These are phyloP conservation scores for Nannobrachium achirus DNA, from an alignment of 2,113 vertebrate genomes.

Conservation along the genomic window DNA sequence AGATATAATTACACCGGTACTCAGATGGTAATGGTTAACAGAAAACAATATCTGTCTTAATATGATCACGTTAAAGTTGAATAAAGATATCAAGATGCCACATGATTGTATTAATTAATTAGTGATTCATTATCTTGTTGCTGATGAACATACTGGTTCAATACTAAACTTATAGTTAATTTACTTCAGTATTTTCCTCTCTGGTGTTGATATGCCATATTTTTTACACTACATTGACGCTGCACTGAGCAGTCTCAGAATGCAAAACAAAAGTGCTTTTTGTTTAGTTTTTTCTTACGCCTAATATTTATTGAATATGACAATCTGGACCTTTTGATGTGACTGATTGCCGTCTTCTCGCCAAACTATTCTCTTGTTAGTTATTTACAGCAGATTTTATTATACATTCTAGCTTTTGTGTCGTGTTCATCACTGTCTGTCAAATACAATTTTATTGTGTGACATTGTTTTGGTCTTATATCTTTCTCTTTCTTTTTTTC, in stretches of 20 bases:
- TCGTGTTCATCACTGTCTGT: background rate
- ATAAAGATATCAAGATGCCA: slow-evolving; percentile 17
- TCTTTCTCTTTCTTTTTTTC: slow-evolving; percentile 15
- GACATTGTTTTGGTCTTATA: slow-evolving; percentile 5
- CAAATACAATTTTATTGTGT: background rate
- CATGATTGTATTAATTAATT: slow-evolving; percentile 30
- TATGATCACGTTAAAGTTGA: background rate
- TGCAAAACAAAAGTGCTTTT: background rate
- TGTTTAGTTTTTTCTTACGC: slow-evolving; percentile 4
- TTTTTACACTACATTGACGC: slow-evolving; percentile 46
- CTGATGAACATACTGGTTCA: too few species aligned
- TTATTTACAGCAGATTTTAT: background rate
- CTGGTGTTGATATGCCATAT: slow-evolving; percentile 5
- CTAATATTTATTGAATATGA: too few species aligned
- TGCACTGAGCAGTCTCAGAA: background rate
- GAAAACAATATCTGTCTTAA: background rate
- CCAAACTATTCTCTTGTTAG: background rate
- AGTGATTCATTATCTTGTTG: slow-evolving; percentile 13
- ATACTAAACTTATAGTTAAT: too few species aligned
- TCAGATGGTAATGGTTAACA: background rate
- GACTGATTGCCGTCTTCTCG: too few species aligned
- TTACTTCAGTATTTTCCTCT: background rate
- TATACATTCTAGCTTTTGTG: background rate
- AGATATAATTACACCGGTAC: background rate
- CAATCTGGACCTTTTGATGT: too few species aligned